phyloP scores from a whole-genome alignment of 2,888 invertebrate species.

The Acrocera orbiculus region DNA sequence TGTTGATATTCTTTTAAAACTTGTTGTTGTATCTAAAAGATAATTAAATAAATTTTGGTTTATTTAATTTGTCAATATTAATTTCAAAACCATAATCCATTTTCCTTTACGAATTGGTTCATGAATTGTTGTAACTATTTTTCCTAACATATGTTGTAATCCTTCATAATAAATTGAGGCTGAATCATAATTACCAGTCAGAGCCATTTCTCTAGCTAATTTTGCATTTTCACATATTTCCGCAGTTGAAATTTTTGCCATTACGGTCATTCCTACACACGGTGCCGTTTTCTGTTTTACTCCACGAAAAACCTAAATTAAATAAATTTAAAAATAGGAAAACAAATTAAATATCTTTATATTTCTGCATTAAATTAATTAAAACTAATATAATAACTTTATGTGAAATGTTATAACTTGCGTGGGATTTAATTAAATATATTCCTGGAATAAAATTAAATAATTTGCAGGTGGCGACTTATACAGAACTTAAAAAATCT shows the following conservation, averaged over 20 bases:
- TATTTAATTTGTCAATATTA: background rate
- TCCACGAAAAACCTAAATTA: too few relatives aligned
- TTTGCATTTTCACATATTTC: constrained; percentile 92
- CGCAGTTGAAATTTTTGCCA: constrained; percentile 69
- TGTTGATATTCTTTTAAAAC: constrained; percentile 79
- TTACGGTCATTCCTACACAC: constrained; percentile 44
- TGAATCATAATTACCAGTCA: constrained; percentile 90
- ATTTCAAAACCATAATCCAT: constrained; percentile 63
- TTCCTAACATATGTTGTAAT: constrained; percentile 77
- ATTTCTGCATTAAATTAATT: too few relatives aligned
- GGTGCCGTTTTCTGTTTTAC: too few relatives aligned
- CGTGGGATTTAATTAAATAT: too few relatives aligned
- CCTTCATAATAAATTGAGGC: constrained; percentile 88
- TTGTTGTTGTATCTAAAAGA: constrained; percentile 61
- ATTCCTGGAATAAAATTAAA: too few relatives aligned
- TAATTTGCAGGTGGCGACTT: too few relatives aligned
- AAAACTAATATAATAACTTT: too few relatives aligned
- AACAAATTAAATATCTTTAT: too few relatives aligned
- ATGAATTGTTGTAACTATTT: constrained; percentile 58
- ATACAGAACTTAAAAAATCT: too few relatives aligned
- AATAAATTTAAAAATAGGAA: too few relatives aligned
- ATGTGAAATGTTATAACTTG: too few relatives aligned
- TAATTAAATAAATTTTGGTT: too few relatives aligned
- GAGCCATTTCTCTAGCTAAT: constrained; percentile 84
- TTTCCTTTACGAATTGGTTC: constrained; percentile 69